Evolutionary conservation across 1,140 invertebrate species (phyloP).

Genomic region (Pantala flavescens): DNA sequence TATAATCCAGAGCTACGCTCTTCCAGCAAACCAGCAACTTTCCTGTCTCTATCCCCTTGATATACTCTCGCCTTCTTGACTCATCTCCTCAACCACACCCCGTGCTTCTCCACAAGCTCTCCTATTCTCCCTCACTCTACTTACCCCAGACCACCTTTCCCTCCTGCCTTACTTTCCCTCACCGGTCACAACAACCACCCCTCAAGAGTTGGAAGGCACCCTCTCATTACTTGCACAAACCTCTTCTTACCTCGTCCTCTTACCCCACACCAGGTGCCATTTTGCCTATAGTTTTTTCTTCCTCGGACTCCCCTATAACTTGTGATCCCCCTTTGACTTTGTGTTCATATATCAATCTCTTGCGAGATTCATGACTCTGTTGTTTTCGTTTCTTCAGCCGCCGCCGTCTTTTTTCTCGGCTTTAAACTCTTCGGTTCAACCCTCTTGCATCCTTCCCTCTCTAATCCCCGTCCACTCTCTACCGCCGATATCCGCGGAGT

Average conservation of each 20-base stretch:
- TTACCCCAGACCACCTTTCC: not conserved
- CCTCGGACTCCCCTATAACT: not conserved
- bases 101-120: not conserved
- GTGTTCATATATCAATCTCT: constrained; percentile 7
- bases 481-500: not conserved
- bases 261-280: not conserved
- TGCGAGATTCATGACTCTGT: constrained; percentile 1
- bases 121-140: too few species aligned
- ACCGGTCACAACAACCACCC: not conserved
- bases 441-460: not conserved
- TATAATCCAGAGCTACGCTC: not conserved
- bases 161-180: not conserved
- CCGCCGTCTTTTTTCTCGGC: not conserved
- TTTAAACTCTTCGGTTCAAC: not conserved
- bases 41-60: not conserved
- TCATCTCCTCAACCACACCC: not conserved
- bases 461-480: not conserved
- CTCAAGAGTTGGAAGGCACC: not conserved
- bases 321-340: too few species aligned
- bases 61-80: not conserved
- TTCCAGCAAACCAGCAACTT: not conserved
- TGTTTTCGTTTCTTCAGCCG: not conserved
- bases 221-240: not conserved
- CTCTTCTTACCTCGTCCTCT: not conserved
- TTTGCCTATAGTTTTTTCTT: not conserved